A percentile compares a stretch with the other conserved stretches of the same genome.
Conservation (phyloP, 2,113 vertebrate species). For the Alaudala cheleensis region DNA sequence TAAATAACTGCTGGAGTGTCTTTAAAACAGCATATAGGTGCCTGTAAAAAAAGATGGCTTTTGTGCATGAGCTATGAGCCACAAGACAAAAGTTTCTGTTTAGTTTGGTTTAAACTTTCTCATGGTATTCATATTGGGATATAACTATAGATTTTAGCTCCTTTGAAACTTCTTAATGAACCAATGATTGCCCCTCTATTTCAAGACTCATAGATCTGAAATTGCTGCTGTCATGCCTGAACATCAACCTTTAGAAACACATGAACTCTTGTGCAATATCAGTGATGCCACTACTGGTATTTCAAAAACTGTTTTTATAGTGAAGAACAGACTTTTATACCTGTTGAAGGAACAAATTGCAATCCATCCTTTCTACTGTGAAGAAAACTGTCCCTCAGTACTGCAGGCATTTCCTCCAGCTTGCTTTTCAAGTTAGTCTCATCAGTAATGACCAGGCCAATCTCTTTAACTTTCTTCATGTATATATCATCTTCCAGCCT, state of each 20-base stretch:
- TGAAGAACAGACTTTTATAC: background rate
- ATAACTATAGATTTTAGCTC: background rate
- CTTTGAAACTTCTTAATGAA: background rate
- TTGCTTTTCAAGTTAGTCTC: background rate
- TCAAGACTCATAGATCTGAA: background rate
- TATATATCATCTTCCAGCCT: background rate
- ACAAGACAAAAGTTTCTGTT: background rate
- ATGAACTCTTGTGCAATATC: background rate
- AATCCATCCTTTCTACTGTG: background rate
- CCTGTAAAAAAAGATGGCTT: background rate
- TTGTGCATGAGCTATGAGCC: background rate
- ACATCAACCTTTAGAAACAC: background rate
- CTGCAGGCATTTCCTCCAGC: background rate
- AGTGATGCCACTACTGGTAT: background rate
- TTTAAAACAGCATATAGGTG: background rate
- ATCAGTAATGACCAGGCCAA: background rate
- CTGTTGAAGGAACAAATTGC: background rate
- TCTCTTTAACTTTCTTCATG: background rate
- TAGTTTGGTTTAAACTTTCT: background rate
- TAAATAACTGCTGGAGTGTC: background rate
- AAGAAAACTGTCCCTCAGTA: background rate
- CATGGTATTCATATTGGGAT: background rate
- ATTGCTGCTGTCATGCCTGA: background rate
- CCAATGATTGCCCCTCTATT: background rate
- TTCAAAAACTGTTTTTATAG: background rate